A percentile compares a stretch with the other conserved stretches of the same genome.
These are phyloP conservation scores for Platycheirus rosarum DNA, from an alignment of 2,888 invertebrate genomes.

Conservation along the genomic window DNA sequence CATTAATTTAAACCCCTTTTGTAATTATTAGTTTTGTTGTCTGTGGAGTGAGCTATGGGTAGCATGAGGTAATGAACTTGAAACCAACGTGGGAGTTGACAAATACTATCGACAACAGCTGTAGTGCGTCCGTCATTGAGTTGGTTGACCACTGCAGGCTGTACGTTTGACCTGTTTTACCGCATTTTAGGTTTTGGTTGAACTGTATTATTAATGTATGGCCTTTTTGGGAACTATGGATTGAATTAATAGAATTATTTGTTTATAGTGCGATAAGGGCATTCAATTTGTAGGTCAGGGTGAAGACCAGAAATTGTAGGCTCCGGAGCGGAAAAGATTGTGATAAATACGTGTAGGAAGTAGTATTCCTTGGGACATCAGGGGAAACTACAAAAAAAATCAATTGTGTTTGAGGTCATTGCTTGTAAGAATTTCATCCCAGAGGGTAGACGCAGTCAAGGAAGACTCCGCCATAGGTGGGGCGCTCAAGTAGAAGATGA, in stretches of 20 bases:
- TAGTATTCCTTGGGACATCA: too few species aligned
- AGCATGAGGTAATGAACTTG: conserved; percentile 71
- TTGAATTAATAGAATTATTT: conserved; percentile 7
- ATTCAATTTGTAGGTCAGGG: conserved; percentile 22
- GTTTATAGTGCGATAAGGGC: neutral
- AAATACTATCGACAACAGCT: conserved; percentile 3
- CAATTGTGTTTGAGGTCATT: too few species aligned
- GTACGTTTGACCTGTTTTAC: conserved; percentile 50
- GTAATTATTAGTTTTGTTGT: conserved; percentile 9
- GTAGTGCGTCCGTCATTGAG: neutral
- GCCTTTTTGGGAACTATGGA: neutral
- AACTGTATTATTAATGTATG: neutral
- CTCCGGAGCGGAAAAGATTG: too few species aligned
- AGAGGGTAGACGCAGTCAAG: too few species aligned
- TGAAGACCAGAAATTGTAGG: too few species aligned
- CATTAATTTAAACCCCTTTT: conserved; percentile 13
- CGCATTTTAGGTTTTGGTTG: conserved; percentile 8
- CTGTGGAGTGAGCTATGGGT: conserved; percentile 29
- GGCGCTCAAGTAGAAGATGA: too few species aligned
- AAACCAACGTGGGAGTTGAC: conserved; percentile 57
- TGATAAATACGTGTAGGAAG: too few species aligned
- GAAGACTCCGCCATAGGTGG: too few species aligned
- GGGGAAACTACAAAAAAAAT: too few species aligned
- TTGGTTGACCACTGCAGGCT: conserved; percentile 41
- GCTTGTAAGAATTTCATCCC: too few species aligned